These are phyloP conservation scores for Dreissena polymorpha DNA, from an alignment of 1,140 invertebrate species.

Conservation along the genomic window DNA sequence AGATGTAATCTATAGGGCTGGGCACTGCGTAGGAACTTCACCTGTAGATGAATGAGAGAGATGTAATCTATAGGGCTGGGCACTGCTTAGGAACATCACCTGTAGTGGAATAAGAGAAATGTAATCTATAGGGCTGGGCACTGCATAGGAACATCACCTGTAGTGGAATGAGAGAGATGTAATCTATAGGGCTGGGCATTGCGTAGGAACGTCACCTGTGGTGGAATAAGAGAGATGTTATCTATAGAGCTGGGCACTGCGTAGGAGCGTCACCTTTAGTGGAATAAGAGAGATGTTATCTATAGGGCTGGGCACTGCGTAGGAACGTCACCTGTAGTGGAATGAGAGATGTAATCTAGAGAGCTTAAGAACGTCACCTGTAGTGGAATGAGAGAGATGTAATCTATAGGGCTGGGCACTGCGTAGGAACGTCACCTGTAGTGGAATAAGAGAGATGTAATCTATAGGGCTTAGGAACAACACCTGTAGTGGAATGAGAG, in stretches of 20 bases:
- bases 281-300: neutral
- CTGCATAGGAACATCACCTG: constrained; percentile 81
- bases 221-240: neutral
- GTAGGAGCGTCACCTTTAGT: constrained; percentile 80
- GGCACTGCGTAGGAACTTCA: constrained; percentile 81
- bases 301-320: constrained; percentile 74
- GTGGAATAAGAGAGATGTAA: neutral
- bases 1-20: constrained; percentile 1
- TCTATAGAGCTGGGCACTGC: constrained; percentile 75
- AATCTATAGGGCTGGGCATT: constrained; percentile 73
- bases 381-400: neutral
- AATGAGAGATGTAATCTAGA: neutral
- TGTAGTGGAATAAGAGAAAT: constrained; percentile 55
- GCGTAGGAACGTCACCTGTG: constrained; percentile 81
- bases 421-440: constrained; percentile 81
- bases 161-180: neutral
- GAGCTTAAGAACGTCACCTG: constrained; percentile 80
- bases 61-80: constrained; percentile 61
- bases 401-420: constrained; percentile 73
- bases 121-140: constrained; percentile 66
- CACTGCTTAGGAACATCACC: constrained; percentile 81
- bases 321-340: constrained; percentile 80
- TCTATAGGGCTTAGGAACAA: constrained; percentile 78
- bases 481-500: constrained; percentile 73
- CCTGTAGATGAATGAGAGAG: constrained; percentile 67